A percentile compares a stretch with the other conserved stretches of the same genome.
Evolutionary conservation across 2,797 vertebrate genomes (phyloP).

Genomic region (Pseudochirops corinnae): DNA sequence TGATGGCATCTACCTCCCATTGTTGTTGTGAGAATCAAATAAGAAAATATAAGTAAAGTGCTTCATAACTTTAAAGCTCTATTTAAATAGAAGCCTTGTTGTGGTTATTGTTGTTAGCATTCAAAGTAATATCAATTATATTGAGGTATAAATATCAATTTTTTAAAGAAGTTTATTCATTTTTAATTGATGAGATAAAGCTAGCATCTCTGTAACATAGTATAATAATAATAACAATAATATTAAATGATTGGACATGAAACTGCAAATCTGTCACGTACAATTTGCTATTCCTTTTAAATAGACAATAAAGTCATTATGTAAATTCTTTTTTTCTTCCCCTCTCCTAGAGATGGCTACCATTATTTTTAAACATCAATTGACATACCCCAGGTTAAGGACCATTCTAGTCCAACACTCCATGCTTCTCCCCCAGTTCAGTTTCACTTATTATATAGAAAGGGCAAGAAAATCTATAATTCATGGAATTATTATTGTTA

Average conservation of each 20-base stretch:
- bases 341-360: background rate
- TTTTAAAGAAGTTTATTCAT: no score
- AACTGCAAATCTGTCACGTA: background rate
- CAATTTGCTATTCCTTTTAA: background rate
- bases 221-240: background rate
- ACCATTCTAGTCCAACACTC: background rate
- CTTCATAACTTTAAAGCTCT: no score
- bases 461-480: constrained; percentile 7
- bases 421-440: background rate
- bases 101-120: no score
- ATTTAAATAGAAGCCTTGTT: no score
- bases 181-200: no score
- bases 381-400: background rate
- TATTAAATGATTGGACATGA: background rate
- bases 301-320: background rate
- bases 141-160: no score
- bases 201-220: background rate
- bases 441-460: constrained; percentile 3
- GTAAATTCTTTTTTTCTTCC: background rate
- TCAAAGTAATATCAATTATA: no score
- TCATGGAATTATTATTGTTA: constrained; percentile 24
- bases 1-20: no score
- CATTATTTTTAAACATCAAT: background rate
- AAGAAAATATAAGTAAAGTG: no score
- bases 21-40: no score